Evolutionary conservation across 2,888 invertebrate species (phyloP), one percentile per base, ranked within the genome.

Genomic region (Archips crataeganus): DNA sequence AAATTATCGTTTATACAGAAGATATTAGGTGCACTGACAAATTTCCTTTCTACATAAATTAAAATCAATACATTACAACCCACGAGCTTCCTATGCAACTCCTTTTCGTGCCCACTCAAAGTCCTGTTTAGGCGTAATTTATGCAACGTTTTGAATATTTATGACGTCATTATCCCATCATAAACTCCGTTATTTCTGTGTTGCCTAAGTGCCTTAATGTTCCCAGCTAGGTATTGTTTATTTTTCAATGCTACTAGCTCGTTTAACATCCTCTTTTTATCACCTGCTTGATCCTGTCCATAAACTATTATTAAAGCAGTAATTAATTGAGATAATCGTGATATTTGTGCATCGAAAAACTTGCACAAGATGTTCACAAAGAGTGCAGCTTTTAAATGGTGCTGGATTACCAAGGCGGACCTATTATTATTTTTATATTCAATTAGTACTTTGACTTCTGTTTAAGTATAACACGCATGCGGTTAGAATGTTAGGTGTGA

Each of bases 41-140:
- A 63, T 64, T 13, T 65, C 74, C 69, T 54, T 74, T 70, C 69
- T 65, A n/a, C n/a, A n/a, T n/a, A 65, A 70, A 65, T 70, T 51
- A 51, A 65, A 70, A 65, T 65, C 45, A 49, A 69, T 70, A 45
- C 64, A 70, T 57, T 69, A 69, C 73, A 63, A 70, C 74, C 74
- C 74, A 74, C 74, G 59, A 54, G 34, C 65, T 51, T 74, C 51
- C 69, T 65, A 60, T 74, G 70, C 69, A 70, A 60, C 54, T 64
- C 60, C 65, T 74, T 74, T 60, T 65, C 39, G 13, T 61, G 45
- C 74, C 74, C 65, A 70, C 74, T 61, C 74, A 65, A 65, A 65
- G 45, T 74, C 64, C 70, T 74, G 74, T 70, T 74, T 74, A 70
- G 74, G 65, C 74, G 65, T 70, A 65, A 74, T 74, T 74, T 60